Base-by-base conservation (phyloP, 2,113 vertebrate genomes). In the Nothocercus nigrocapillus region DNA sequence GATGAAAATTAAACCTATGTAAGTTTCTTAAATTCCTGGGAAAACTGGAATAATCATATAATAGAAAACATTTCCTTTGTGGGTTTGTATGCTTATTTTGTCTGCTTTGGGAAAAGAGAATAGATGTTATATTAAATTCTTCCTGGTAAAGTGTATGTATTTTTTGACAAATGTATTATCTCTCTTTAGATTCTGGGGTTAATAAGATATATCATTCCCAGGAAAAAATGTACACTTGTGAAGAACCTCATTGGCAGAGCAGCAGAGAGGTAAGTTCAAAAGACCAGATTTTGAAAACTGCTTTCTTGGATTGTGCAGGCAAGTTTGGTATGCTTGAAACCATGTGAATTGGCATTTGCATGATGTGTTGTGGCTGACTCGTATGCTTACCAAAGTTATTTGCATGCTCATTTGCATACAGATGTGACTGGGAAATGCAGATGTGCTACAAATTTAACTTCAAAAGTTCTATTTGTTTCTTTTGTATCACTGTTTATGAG, bases 131-230 rank as follows among this genome's bases (percentile, higher is more conserved):
- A 92, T 58, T 6, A 77, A 92, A 94, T 94, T 89, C 10, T 47
- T 85, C 30, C 51, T 88, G 49, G 45, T 81, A 72, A 90, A 88
- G 11, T 42, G 42, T 16, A 34, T 2, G 0, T 27, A 12, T 59
- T 63, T 85, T 90, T 78, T 88, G 56, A 88, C 21, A 59, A 77
- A 89, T 27, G 7, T 77, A 13, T 93, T 93, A 77, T 94, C 75
- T 78, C 51, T 67, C 0, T 85, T 93, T 93, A 88, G 79, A 88
- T 91, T 21, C 30, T 38, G 38, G n/a, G 17, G 59, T 91, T 88
- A 87, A 83, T 51, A 67, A 59, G 13, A 40, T 70, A 7, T 28
- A 1, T 80, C 36, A 8, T 94, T n/a, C 40, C 24, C 38, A 51
- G 53, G 34, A 90, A 93, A 89, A 75, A 17, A 14, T 3, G 12